Evolutionary conservation across 1,140 invertebrate genomes (phyloP), one percentile per base, ranked within the genome.

Genomic region (Drosophila varians): DNA sequence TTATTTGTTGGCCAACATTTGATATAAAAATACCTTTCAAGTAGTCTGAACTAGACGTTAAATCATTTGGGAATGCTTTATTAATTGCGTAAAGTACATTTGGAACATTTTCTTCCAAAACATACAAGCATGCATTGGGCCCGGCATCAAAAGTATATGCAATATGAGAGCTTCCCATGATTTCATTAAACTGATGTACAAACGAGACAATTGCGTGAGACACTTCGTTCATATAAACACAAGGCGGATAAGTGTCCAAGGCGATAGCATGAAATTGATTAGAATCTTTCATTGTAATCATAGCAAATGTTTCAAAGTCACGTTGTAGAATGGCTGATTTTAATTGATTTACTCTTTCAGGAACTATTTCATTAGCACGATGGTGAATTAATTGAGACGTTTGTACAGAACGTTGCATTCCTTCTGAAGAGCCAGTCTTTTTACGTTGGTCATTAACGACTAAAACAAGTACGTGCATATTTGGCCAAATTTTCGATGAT

Each of bases 81-180:
- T 95, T 93, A 4, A 98, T 89, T 28, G 96, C 74, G 40, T 93
- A 90, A 3, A 96, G 28, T 21, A 98, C 91, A 87, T 93, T 92
- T 3, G 94, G 90, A 1, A 98, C 94, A 92, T 96, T 93, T 72
- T 96, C 92, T 83, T 97, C 95, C 56, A 97, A 90, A 14, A 98
- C 91, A 92, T 96, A 99, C 0, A 99, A 89, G 90, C 97, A 99
- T 4, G 97, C 97, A 93, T 99, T 99, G 54, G 98, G 97, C 8
- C 98, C 98, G 62, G 98, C 98, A 94, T 99, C 98, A 93, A 98
- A 99, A 19, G 98, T 99, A 90, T 99, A 99, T 3, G 97, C 97
- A 3, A 96, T 95, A 91, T 94, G 95, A 19, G 91, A 91, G 55
- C 91, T 80, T 11, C 94, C 94, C 28, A 43, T 66, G 19, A 92